A percentile compares a stretch with the other conserved stretches of the same genome.
Conservation (phyloP, 2,888 invertebrate genomes). For the Dynastes tityus region DNA sequence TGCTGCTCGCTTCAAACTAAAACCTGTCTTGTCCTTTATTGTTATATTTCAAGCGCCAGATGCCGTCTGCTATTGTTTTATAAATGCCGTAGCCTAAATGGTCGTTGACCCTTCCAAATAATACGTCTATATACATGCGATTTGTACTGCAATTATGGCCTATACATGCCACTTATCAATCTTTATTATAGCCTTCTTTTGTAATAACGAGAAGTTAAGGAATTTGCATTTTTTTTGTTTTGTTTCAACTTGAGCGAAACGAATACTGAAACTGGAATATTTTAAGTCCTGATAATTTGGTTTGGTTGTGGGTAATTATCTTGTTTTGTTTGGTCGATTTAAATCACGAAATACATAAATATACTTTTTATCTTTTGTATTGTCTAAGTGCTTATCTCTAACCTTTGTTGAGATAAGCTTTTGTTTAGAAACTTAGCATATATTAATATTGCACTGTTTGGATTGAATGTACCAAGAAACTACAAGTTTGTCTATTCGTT, state of each 20-base stretch:
- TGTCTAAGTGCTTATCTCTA: too few species aligned
- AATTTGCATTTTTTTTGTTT: conserved; percentile 16
- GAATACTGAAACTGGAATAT: background rate
- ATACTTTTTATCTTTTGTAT: too few species aligned
- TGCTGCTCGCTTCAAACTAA: conserved; percentile 47
- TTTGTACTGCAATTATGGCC: background rate
- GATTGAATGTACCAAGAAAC: too few species aligned
- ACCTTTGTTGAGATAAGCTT: too few species aligned
- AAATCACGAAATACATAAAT: too few species aligned
- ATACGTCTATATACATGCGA: conserved; percentile 26
- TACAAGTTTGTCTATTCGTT: too few species aligned
- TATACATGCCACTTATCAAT: conserved; percentile 13
- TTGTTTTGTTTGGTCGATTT: too few species aligned
- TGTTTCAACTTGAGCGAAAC: background rate
- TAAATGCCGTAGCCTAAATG: conserved; percentile 53
- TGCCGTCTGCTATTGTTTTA: conserved; percentile 56
- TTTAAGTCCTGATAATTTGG: too few species aligned
- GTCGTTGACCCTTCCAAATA: conserved; percentile 53
- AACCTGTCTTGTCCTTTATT: conserved; percentile 51
- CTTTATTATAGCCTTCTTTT: conserved; percentile 19
- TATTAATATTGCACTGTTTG: too few species aligned
- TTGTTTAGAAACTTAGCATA: too few species aligned
- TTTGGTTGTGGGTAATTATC: too few species aligned
- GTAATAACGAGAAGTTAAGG: conserved; percentile 23
- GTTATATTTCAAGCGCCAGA: conserved; percentile 54